phyloP scores from a whole-genome alignment of 2,888 invertebrate species.

The Drosophila falleni region DNA sequence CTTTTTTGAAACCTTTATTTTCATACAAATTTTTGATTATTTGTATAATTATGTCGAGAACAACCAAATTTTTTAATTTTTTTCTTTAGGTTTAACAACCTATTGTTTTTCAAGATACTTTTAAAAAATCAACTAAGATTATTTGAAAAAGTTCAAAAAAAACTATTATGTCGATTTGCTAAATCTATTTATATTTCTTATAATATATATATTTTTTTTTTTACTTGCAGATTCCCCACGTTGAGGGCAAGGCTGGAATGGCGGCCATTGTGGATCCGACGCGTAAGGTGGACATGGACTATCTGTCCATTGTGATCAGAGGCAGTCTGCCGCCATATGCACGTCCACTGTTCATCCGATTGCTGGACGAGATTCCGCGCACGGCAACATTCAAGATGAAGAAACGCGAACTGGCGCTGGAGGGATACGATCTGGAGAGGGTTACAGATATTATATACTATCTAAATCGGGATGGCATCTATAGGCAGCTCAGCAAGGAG shows the following conservation, averaged over 20 bases:
- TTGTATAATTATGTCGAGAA: too few relatives aligned
- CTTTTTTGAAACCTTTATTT: neutral
- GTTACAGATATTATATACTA: slow-evolving; percentile 92
- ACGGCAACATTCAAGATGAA: slow-evolving; percentile 97
- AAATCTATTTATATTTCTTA: too few relatives aligned
- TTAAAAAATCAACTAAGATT: too few relatives aligned
- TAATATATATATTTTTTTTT: too few relatives aligned
- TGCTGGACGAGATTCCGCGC: slow-evolving; percentile 91
- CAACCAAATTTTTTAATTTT: too few relatives aligned
- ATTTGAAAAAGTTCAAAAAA: too few relatives aligned
- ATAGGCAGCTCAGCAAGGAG: slow-evolving; percentile 86
- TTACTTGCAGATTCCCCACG: slow-evolving; percentile 88
- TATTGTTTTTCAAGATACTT: neutral
- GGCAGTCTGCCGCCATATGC: slow-evolving; percentile 93
- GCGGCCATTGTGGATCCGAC: slow-evolving; percentile 92
- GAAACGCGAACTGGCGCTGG: slow-evolving; percentile 93
- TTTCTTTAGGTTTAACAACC: too few relatives aligned
- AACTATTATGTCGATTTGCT: too few relatives aligned
- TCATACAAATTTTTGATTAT: too few relatives aligned
- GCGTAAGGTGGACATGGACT: slow-evolving; percentile 87
- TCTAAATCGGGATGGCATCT: slow-evolving; percentile 87
- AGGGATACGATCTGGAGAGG: slow-evolving; percentile 92
- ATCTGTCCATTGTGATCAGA: slow-evolving; percentile 89
- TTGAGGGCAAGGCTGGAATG: slow-evolving; percentile 97
- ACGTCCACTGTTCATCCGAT: slow-evolving; percentile 94